These are phyloP conservation scores for Athalia rosae DNA, from an alignment of 2,888 invertebrate genomes.

Conservation along the genomic window DNA sequence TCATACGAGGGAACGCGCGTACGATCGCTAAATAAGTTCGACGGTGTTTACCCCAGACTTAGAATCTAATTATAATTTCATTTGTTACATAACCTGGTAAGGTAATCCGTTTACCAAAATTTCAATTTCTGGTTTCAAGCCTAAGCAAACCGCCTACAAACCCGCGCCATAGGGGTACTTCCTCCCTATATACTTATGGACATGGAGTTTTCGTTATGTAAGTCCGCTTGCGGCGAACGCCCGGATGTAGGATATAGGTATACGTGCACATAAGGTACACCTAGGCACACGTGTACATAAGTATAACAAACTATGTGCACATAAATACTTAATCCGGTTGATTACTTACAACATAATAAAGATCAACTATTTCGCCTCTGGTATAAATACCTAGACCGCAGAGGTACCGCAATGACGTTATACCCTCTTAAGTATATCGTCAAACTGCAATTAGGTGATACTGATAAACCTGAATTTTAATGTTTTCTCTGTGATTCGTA, in stretches of 20 bases:
- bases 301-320: background rate
- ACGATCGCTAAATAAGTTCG: background rate
- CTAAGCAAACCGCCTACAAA: constrained; percentile 62
- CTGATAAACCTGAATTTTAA: too few species aligned
- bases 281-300: background rate
- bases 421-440: too few species aligned
- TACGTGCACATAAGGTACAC: background rate
- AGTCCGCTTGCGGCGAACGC: too few species aligned
- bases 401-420: too few species aligned
- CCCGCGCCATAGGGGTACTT: constrained; percentile 31
- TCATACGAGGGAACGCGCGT: background rate
- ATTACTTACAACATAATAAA: background rate
- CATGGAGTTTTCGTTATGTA: too few species aligned
- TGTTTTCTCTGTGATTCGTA: too few species aligned
- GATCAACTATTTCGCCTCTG: too few species aligned
- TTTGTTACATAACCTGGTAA: constrained; percentile 21
- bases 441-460: too few species aligned
- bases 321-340: background rate
- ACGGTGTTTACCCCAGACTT: constrained; percentile 5
- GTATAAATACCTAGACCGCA: too few species aligned
- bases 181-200: background rate
- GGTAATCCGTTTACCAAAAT: constrained; percentile 71
- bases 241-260: too few species aligned
- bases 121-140: constrained; percentile 69
- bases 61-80: constrained; percentile 32